These are phyloP conservation scores for Eleutherodactylus coqui DNA, from an alignment of 2,797 vertebrate species.

Conservation along the genomic window DNA sequence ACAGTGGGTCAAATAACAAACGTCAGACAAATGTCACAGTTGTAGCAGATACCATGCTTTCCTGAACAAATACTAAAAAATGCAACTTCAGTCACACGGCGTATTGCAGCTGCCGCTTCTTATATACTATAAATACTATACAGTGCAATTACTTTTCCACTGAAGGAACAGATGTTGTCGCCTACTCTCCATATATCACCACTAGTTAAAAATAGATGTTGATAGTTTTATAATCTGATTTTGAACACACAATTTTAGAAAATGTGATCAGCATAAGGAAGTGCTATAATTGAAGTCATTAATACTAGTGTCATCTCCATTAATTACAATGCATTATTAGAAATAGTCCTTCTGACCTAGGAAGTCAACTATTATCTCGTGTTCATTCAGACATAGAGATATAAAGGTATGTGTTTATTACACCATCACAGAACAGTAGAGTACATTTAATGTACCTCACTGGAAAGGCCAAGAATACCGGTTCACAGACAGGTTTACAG, in stretches of 20 bases:
- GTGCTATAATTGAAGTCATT: background rate
- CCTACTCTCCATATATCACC: slow-evolving; percentile 2
- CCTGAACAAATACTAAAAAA: background rate
- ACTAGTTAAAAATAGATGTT: slow-evolving; percentile 25
- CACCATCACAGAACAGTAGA: background rate
- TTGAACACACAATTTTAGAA: background rate
- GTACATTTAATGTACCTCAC: background rate
- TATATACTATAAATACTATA: background rate
- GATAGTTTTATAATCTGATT: slow-evolving; percentile 20
- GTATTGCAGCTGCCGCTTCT: background rate
- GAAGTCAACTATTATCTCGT: background rate
- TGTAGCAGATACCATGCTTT: background rate
- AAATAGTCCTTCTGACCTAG: background rate
- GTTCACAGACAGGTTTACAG: too few relatives aligned
- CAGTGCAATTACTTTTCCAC: background rate
- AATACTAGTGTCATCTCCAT: background rate
- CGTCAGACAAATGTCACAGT: background rate
- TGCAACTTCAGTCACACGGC: background rate
- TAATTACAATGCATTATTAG: background rate
- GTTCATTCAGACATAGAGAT: background rate
- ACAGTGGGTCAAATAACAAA: background rate
- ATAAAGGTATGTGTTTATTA: background rate
- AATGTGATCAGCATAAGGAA: background rate
- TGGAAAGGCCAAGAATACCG: too few relatives aligned
- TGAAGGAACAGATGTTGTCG: slow-evolving; percentile 8